Base-by-base conservation (phyloP, 2,888 invertebrate species). In the Ophioninae sp. region DNA sequence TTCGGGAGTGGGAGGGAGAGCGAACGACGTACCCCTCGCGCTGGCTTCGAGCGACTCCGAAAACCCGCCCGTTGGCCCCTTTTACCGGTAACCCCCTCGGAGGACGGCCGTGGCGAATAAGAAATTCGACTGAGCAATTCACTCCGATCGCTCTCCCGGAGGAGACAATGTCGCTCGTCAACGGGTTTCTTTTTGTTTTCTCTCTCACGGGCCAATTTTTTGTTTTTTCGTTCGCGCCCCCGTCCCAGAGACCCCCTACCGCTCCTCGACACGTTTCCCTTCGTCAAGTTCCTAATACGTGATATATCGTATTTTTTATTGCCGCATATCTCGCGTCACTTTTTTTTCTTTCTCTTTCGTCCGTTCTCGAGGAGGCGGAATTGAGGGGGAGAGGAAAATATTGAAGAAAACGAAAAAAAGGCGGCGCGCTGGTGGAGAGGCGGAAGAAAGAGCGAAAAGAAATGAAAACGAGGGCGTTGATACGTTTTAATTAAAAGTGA, bases 91-190 rank as follows among this genome's bases (percentile, higher is more conserved):
- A 7, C 44, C 64, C 64, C 17, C 63, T 67, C 22, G 64, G 68
- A 69, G 78, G 79, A 80, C 74, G 85, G 65, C 82, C 82, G 85
- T 83, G 82, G 77, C 85, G 85, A 85, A 83, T 82, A 74, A 83
- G 74, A 85, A 82, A 82, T 85, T 83, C 82, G 79, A 80, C 80
- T 80, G 59, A 44, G 6, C 23, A 3, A 30, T 30, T 30, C 30
- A 30, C 1, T 30, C 30, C 67, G 41, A 37, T 59, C 59, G 30
- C 71, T 74, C 72, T 67, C 64, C 56, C 30, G 23, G 63, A 59
- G 79, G 74, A 81, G 75, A 84, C 79, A 79, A 84, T 84, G 79
- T 84, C 41, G 84, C 76, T 84, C 81, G 84, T 84, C 84, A 84
- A 81, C 81, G 64, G 81, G 30, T 81, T 65, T 17, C 2, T 64